These are phyloP conservation scores for Acromyrmex charruanus DNA, from an alignment of 1,140 invertebrate species.

Conservation along the genomic window DNA sequence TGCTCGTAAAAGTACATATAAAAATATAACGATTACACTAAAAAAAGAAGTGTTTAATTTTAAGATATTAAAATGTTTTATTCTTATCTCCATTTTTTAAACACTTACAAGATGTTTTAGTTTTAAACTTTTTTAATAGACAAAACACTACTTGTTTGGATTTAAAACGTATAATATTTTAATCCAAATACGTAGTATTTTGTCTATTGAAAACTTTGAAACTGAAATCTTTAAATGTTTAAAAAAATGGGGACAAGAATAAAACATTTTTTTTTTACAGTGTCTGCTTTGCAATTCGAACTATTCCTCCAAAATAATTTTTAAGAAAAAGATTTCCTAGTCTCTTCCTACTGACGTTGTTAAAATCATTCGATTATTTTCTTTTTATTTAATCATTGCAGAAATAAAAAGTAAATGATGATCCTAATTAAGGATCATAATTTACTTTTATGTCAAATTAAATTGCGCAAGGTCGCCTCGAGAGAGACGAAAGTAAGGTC, in stretches of 20 bases:
- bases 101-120: too few species aligned
- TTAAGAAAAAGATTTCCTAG: background rate
- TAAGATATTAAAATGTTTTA: too few species aligned
- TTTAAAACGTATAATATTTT: too few species aligned
- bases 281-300: background rate
- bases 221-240: too few species aligned
- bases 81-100: too few species aligned
- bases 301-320: background rate
- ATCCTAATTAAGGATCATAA: background rate
- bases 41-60: too few species aligned
- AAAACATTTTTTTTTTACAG: too few species aligned
- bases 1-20: background rate
- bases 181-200: too few species aligned
- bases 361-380: background rate
- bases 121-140: too few species aligned
- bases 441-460: conserved; percentile 10
- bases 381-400: background rate
- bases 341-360: background rate
- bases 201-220: too few species aligned
- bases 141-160: too few species aligned
- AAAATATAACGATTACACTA: background rate
- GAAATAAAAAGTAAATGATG: conserved; percentile 11
- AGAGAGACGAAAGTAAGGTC: conserved; percentile 68
- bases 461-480: conserved; percentile 64
- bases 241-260: too few species aligned